Evolutionary conservation across 2,797 vertebrate species (phyloP), one percentile per base, ranked within the genome.

Genomic region (Bradypodion pumilum): DNA sequence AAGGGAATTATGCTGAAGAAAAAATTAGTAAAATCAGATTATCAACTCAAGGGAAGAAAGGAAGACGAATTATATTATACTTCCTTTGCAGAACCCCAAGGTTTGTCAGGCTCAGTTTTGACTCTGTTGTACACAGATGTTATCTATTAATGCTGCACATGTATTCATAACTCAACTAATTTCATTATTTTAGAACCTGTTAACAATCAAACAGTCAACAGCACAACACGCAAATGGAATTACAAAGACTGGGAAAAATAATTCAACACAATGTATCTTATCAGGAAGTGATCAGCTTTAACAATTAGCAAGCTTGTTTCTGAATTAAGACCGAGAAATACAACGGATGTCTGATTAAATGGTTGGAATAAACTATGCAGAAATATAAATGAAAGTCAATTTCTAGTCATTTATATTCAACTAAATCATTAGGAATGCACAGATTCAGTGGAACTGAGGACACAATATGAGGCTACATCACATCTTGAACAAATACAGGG

Each of bases 151-250:
- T 94, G 94, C 69, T 81, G 94, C 84, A 89, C 91, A 91, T 90
- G 93, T 92, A 94, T 91, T 88, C 91, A 89, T 89, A 84, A 87
- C 92, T 92, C 92, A 91, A 74, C 77, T 96, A 96, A 96, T 93
- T 85, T 68, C 80, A 95, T 96, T 96, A 96, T 46, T 94, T 91
- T 90, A 93, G 94, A 96, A 95, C 92, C 95, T 96, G 96, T 94
- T 95, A 96, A 96, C 94, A 94, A 96, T 96, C 95, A 97, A 83
- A 89, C 93, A 94, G 94, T 88, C 94, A 95, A 91, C 94, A 95
- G 91, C 83, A 88, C 80, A 94, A 92, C 88, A 87, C 86, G 83
- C 89, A 96, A 95, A 96, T 92, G 91, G 89, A 94, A 95, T 95
- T 95, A 95, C 15, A 70, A 87, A 89, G 87, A 87, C 88, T 92